phyloP scores from a whole-genome alignment of 2,113 vertebrate species.

The Neotragus pygmaeus region DNA sequence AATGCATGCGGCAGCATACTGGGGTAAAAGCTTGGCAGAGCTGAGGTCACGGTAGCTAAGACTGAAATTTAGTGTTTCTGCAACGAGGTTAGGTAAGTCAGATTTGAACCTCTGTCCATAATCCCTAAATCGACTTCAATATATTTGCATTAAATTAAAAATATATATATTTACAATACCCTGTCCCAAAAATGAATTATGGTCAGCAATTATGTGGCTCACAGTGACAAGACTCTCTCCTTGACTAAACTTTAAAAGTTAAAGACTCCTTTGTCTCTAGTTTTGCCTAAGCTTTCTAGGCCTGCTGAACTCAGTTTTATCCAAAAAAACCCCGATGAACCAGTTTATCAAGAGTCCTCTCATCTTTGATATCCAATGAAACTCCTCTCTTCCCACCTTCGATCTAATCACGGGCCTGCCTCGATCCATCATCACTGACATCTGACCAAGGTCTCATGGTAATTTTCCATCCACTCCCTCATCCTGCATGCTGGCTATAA shows the following conservation, averaged over 20 bases:
- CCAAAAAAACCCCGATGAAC: neutral
- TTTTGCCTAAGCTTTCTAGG: neutral
- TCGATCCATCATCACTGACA: neutral
- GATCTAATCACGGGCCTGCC: neutral
- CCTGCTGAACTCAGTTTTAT: neutral
- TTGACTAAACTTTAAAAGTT: neutral
- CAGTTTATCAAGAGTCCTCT: neutral
- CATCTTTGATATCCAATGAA: neutral
- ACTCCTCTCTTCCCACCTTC: neutral
- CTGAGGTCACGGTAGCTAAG: neutral
- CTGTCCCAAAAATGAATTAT: neutral
- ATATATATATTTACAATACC: neutral
- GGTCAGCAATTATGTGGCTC: neutral
- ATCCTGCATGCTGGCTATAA: neutral
- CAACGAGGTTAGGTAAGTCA: neutral
- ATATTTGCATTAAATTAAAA: neutral
- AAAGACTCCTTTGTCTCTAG: neutral
- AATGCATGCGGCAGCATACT: neutral
- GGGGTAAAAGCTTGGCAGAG: neutral
- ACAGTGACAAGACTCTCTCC: neutral
- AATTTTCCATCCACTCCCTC: neutral
- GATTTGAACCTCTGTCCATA: neutral
- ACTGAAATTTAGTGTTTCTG: neutral
- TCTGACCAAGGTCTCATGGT: neutral
- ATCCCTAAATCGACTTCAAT: neutral